Percentiles rank a stretch among this genome's conserved stretches.
These are phyloP conservation scores for Schlechtendalia chinensis DNA, from an alignment of 1,140 invertebrate species.

Conservation along the genomic window DNA sequence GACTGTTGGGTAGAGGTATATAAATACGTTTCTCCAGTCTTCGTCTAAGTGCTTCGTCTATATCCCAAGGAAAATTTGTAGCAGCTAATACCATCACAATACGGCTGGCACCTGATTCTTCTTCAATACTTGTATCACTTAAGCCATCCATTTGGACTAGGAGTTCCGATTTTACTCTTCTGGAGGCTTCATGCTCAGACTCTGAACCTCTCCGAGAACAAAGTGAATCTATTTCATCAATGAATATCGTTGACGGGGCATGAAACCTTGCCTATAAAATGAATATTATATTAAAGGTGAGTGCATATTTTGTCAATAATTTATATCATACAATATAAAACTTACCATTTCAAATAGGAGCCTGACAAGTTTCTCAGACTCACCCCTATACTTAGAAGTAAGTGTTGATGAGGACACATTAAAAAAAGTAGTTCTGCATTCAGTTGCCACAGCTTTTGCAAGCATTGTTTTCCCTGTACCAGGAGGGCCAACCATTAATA, in stretches of 20 bases:
- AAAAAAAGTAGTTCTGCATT: slow-evolving; percentile 99
- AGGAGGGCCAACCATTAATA: slow-evolving; percentile 94
- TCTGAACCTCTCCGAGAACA: slow-evolving; percentile 94
- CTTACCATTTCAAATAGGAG: slow-evolving; percentile 96
- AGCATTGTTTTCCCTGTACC: slow-evolving; percentile 99
- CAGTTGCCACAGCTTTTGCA: slow-evolving; percentile 98
- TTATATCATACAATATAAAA: not conserved
- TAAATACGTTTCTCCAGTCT: slow-evolving; percentile 98
- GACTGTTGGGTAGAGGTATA: slow-evolving; percentile 94
- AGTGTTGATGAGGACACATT: slow-evolving; percentile 97
- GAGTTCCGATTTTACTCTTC: slow-evolving; percentile 96
- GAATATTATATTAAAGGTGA: slow-evolving; percentile 3
- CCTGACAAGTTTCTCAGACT: slow-evolving; percentile 97
- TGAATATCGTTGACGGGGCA: slow-evolving; percentile 98
- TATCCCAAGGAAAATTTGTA: slow-evolving; percentile 99
- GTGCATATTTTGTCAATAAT: no score
- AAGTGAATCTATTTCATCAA: slow-evolving; percentile 99
- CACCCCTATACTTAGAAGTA: slow-evolving; percentile 96
- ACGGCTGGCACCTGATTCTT: slow-evolving; percentile 65
- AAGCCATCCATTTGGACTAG: slow-evolving; percentile 99
- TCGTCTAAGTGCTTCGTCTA: slow-evolving; percentile 93
- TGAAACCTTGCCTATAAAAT: slow-evolving; percentile 87
- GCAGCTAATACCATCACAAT: slow-evolving; percentile 98
- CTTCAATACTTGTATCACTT: slow-evolving; percentile 62
- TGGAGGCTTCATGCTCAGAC: slow-evolving; percentile 96